A percentile compares a stretch with the other conserved stretches of the same genome.
Evolutionary conservation across 35 echinoderm and acorn worm species (phyloP).

Genomic region (Apostichopus parvimensis): DNA sequence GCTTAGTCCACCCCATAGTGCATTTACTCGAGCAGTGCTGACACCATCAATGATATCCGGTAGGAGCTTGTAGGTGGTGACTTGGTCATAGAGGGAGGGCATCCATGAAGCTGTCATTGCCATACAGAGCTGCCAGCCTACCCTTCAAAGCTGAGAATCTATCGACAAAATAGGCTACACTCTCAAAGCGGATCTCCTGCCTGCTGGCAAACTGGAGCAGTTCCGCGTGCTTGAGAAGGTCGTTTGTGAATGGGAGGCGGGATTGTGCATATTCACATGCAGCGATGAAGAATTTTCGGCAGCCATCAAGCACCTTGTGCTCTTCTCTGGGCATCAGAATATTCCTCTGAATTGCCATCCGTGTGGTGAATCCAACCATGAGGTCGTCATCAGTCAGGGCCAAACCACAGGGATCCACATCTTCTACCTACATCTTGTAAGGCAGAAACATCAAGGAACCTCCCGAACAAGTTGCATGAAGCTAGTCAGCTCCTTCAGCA

Average conservation of each 20-base stretch:
- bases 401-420: background rate
- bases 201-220: too few species aligned
- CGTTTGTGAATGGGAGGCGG: background rate
- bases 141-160: background rate
- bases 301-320: background rate
- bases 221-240: too few species aligned
- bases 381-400: background rate
- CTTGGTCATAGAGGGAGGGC: background rate
- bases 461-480: conserved; percentile 7
- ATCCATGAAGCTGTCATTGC: background rate
- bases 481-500: background rate
- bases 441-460: background rate
- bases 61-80: too few species aligned
- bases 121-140: background rate
- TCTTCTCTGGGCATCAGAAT: background rate
- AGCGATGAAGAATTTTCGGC: background rate
- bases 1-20: background rate
- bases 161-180: background rate
- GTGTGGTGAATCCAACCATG: conserved; percentile 8
- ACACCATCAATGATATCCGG: background rate
- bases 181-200: background rate
- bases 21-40: background rate
- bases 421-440: background rate
- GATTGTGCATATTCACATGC: background rate
- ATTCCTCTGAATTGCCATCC: background rate